These are phyloP conservation scores for Drosophila rufa DNA, from an alignment of 1,140 invertebrate species.

Conservation along the genomic window DNA sequence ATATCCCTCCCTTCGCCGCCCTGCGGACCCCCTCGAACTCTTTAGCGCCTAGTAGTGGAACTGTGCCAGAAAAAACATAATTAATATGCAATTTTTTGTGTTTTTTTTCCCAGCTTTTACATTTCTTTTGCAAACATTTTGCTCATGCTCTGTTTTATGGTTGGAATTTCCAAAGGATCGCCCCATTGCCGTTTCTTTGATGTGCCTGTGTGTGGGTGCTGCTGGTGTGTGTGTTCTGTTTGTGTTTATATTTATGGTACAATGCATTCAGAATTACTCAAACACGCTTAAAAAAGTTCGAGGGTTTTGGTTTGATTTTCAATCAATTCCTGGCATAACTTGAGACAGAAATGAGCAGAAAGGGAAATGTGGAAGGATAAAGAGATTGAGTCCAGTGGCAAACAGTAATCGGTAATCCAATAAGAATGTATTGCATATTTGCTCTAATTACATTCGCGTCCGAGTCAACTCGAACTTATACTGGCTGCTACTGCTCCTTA, in stretches of 20 bases:
- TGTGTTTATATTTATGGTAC: slow-evolving; percentile 76
- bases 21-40: slow-evolving; percentile 6
- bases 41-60: slow-evolving; percentile 49
- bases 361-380: slow-evolving; percentile 2
- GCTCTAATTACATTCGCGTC: background rate
- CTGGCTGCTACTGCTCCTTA: background rate
- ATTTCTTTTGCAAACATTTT: slow-evolving; percentile 56
- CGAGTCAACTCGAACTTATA: background rate
- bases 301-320: slow-evolving; percentile 75
- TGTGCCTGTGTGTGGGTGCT: slow-evolving; percentile 37
- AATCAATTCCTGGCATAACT: slow-evolving; percentile 54
- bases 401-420: slow-evolving; percentile 1
- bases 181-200: slow-evolving; percentile 55
- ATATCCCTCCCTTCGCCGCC: slow-evolving; percentile 16
- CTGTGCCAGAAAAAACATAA: slow-evolving; percentile 81
- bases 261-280: slow-evolving; percentile 78
- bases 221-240: slow-evolving; percentile 25
- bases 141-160: slow-evolving; percentile 52
- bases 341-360: slow-evolving; percentile 5
- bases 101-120: slow-evolving; percentile 62
- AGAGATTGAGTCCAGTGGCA: background rate
- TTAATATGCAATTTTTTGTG: slow-evolving; percentile 80
- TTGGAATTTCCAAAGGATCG: slow-evolving; percentile 53
- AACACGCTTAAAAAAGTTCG: slow-evolving; percentile 73
- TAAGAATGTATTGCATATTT: background rate